Evolutionary conservation across 2,888 invertebrate species (phyloP), one percentile per base, ranked within the genome.

Genomic region (Cephus spinipes): DNA sequence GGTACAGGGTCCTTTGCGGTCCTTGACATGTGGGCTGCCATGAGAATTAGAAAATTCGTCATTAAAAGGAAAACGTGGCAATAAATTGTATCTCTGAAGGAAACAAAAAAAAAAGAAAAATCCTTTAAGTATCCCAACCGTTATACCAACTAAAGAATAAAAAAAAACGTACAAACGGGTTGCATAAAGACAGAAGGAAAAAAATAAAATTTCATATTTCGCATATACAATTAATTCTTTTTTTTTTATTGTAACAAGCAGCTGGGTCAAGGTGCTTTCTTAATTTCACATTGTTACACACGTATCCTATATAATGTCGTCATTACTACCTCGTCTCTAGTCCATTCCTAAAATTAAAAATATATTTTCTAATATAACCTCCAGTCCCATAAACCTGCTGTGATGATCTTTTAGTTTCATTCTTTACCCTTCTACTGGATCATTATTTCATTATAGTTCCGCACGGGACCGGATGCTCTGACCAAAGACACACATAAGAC

Each of bases 21-120:
- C 71, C 71, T 71, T 31, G 35, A 71, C 77, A 77, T 78, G 68
- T 78, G 76, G 78, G 71, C 31, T 71, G 71, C 77, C 31, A 71
- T 76, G 76, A 78, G 78, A 76, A 78, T 76, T 73, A 31, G 23
- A 33, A 71, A 31, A 71, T 33, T 71, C 55, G 23, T 55, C 55
- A 23, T 23, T 55, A 55, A 55, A 55, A 55, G 6, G 9, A 55
- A 55, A 55, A 1, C 23, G 55, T 15, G 55, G 55, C 9, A 55
- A 55, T 55, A 55, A 55, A 55, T 23, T 55, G 55, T 55, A 55
- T 55, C 23, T 55, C 55, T 9, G 15, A 31, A 32, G 71, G 31
- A 32, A 31, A 23, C 2, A 69, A 15, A 30, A 15, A 71, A 69
- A 33, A 71, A 32, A 11, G 31, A 30, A 15, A 69, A 32, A 40